Conservation (phyloP, 2,797 vertebrate genomes). For the Fringilla coelebs region DNA sequence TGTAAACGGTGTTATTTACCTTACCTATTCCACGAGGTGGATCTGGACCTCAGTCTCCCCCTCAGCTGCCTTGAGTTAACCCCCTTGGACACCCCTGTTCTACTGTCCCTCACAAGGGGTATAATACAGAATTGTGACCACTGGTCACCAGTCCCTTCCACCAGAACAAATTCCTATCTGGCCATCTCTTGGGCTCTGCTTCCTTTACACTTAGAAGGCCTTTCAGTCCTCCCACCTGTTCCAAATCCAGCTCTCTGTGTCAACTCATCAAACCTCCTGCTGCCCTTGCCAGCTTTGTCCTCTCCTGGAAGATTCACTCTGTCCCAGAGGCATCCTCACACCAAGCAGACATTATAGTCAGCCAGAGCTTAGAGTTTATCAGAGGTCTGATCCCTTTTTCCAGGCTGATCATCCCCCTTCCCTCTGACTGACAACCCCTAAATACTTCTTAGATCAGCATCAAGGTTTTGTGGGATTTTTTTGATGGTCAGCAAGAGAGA, state of each 20-base stretch:
- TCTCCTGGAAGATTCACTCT: background rate
- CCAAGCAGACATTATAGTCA: background rate
- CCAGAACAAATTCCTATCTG: background rate
- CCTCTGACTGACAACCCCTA: background rate
- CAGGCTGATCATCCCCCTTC: background rate
- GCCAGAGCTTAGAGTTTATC: background rate
- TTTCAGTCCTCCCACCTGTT: background rate
- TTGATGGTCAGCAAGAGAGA: background rate
- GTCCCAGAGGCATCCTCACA: background rate
- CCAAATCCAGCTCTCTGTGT: background rate
- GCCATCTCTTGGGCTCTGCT: background rate
- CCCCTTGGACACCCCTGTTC: background rate
- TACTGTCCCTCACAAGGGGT: background rate
- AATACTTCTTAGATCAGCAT: background rate
- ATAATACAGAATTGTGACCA: background rate
- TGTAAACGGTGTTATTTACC: background rate
- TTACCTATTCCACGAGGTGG: background rate
- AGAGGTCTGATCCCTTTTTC: background rate
- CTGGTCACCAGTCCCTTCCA: background rate
- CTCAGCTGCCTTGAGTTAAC: background rate
- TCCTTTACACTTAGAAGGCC: background rate
- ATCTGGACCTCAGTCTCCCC: background rate
- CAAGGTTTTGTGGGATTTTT: background rate
- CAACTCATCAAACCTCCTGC: background rate
- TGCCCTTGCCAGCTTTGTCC: background rate